Conservation (phyloP, 2,888 invertebrate genomes). For the Entomobrya proxima region DNA sequence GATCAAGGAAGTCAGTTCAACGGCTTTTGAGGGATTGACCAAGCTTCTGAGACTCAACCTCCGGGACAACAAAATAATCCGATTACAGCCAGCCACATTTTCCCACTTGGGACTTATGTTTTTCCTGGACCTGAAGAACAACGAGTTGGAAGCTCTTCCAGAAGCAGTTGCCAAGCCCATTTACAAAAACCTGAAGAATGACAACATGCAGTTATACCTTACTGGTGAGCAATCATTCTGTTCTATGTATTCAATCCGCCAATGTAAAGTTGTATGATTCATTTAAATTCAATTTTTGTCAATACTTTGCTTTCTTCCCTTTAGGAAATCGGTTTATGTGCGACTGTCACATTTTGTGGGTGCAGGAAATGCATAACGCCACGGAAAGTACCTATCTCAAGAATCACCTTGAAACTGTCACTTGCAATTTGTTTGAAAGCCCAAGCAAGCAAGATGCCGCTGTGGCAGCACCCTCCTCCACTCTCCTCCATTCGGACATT, state of each 20-base stretch:
- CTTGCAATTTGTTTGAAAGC: conserved; percentile 67
- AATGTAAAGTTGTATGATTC: background rate
- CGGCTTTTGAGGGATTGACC: conserved; percentile 86
- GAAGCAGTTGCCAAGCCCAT: conserved; percentile 87
- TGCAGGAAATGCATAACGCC: conserved; percentile 85
- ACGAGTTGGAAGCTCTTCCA: conserved; percentile 86
- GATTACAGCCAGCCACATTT: conserved; percentile 85
- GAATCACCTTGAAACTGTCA: conserved; percentile 55
- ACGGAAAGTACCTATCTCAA: conserved; percentile 79
- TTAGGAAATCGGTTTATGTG: conserved; percentile 90
- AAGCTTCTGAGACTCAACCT: conserved; percentile 85
- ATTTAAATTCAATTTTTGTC: background rate
- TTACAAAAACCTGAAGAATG: conserved; percentile 86
- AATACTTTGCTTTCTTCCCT: background rate
- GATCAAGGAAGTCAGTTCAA: conserved; percentile 84
- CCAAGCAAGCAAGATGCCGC: conserved; percentile 15
- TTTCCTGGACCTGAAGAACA: conserved; percentile 87
- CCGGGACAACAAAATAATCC: conserved; percentile 86
- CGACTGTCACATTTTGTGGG: conserved; percentile 89
- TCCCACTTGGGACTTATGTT: conserved; percentile 85
- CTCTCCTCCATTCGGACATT: conserved; percentile 49
- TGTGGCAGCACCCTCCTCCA: background rate
- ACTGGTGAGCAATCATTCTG: conserved; percentile 83
- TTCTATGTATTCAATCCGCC: background rate
- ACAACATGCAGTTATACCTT: conserved; percentile 85